Base-by-base conservation (phyloP, 2,113 vertebrate species). In the Prietella phreatophila region DNA sequence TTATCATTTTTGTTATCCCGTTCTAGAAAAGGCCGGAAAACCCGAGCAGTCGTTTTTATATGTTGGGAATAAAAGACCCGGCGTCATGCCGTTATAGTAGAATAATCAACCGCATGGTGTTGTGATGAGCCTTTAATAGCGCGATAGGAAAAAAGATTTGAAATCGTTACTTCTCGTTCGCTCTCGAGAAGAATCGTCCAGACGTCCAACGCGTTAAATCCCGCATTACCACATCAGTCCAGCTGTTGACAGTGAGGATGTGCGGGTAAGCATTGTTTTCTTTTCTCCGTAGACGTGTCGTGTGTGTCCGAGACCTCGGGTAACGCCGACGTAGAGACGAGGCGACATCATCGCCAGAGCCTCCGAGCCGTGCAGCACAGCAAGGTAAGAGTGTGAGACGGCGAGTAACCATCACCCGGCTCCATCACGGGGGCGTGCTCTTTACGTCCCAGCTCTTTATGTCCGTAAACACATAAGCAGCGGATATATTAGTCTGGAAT, bases 291-390 rank as follows among this genome's bases (percentile, higher is more conserved):
- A 96, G 95, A 95, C 92, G 94, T 95, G 89, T 94, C 91, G 2
- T 39, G 84, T 85, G 92, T 90, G 89, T 91, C 91, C 33, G 93
- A 93, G 1, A 73, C 82, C 39, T 81, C 86, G 14, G 89, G 87
- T 0, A 86, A 85, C 67, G 82, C 93, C 6, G 84, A 25, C 13
- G 60, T 83, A 71, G 87, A 94, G 88, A 89, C 88, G n/a, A 89
- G 88, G 91, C 39, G 71, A 25, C 90, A 53, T 19, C 92, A 85
- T 88, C 88, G 90, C 67, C 92, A 88, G 53, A 71, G 89, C 90
- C 93, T 92, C 89, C 92, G 92, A 90, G 89, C 92, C 15, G 92
- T 94, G 73, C 94, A 94, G 85, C 94, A 93, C 92, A 95, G 94
- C 92, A 94, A 95, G 95, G 95, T 95, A 93, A 91, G 93, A 84